These are phyloP conservation scores for Hybognathus amarus DNA, from an alignment of 2,797 vertebrate genomes.

Conservation along the genomic window DNA sequence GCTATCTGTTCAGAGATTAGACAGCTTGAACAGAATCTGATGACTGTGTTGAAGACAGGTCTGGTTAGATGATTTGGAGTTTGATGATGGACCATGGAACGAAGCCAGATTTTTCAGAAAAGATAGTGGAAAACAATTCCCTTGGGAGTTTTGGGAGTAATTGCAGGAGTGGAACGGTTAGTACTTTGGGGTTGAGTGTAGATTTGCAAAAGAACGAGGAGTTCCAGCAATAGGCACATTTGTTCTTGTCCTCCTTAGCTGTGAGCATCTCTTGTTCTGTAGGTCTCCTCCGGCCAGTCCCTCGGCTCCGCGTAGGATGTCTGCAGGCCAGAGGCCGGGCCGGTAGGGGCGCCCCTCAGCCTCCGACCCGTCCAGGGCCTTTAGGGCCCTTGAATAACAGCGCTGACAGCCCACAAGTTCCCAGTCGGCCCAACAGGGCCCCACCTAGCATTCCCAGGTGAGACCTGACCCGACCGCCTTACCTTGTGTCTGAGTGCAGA, in stretches of 20 bases:
- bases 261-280: not conserved
- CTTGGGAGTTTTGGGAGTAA: not conserved
- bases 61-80: not conserved
- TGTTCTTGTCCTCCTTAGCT: not conserved
- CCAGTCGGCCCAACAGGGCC: conserved; percentile 90
- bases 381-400: conserved; percentile 85
- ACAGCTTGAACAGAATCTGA: not conserved
- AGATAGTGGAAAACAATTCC: not conserved
- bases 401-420: conserved; percentile 86
- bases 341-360: conserved; percentile 84
- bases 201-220: not conserved
- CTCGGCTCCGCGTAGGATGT: conserved; percentile 85
- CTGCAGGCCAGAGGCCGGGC: conserved; percentile 80
- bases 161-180: not conserved
- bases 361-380: conserved; percentile 87
- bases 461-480: conserved; percentile 57
- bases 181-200: not conserved
- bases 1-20: not conserved
- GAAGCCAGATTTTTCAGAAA: not conserved
- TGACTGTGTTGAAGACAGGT: not conserved
- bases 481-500: not conserved
- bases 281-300: conserved; percentile 92
- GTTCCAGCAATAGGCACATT: not conserved
- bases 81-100: not conserved
- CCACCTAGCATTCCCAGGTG: conserved; percentile 95